Percentiles rank a stretch among this genome's conserved stretches.
Evolutionary conservation across 2,113 vertebrate species (phyloP).

Genomic region (Ciconia stormi): DNA sequence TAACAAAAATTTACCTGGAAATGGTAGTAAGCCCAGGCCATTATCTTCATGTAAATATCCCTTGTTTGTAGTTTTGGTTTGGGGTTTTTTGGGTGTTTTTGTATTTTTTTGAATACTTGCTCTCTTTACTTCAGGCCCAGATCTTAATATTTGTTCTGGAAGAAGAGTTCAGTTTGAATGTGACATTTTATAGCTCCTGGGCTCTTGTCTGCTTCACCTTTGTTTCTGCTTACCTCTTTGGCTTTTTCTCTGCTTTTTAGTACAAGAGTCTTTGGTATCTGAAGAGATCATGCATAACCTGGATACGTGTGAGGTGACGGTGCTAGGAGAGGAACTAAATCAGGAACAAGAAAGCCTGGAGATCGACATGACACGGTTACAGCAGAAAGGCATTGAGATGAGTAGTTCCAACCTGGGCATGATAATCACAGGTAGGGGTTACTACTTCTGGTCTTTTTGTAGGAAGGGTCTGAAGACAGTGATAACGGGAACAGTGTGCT

Average conservation of each 20-base stretch:
- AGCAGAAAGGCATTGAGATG: conserved; percentile 89
- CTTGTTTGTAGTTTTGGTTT: background rate
- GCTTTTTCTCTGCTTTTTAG: conserved; percentile 64
- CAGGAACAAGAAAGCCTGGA: conserved; percentile 92
- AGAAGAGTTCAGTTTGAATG: background rate
- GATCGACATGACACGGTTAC: conserved; percentile 83
- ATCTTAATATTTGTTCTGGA: background rate
- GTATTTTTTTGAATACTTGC: background rate
- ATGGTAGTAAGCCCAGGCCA: background rate
- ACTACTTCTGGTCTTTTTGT: background rate
- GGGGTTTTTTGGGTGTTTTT: too few relatives aligned
- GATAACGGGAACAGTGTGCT: background rate
- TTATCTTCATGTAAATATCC: background rate
- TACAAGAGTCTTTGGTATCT: conserved; percentile 95
- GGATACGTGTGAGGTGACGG: conserved; percentile 91
- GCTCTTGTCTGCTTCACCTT: background rate
- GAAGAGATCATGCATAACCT: conserved; percentile 98
- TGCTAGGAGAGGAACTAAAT: conserved; percentile 89
- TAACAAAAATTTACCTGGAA: background rate
- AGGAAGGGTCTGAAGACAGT: background rate
- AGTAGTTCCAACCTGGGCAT: conserved; percentile 88
- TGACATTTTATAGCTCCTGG: background rate
- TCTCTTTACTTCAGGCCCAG: background rate
- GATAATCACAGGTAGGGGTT: conserved; percentile 84
- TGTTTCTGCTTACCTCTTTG: background rate